Percentiles rank a stretch among this genome's conserved stretches.
These are phyloP conservation scores for Drosophila neocordata DNA, from an alignment of 1,140 invertebrate genomes.

Conservation along the genomic window DNA sequence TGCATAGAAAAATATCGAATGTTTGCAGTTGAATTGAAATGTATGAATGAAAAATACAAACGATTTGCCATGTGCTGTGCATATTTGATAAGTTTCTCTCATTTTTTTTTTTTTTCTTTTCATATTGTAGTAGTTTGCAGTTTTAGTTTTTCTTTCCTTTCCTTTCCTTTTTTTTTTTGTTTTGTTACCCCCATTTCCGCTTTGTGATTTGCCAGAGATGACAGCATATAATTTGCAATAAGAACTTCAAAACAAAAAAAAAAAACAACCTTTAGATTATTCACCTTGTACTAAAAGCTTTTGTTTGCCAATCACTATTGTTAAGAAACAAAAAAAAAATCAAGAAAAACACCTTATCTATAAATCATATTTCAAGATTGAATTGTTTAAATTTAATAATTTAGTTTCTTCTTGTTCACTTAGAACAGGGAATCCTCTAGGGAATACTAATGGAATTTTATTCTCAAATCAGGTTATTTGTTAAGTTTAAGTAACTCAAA, in stretches of 20 bases:
- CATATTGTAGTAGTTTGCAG: background rate
- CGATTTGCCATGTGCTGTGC: conserved; percentile 30
- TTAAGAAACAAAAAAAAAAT: background rate
- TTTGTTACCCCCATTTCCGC: conserved; percentile 30
- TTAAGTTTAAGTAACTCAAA: no score
- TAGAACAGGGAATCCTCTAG: no score
- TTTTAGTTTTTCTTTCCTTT: conserved; percentile 1
- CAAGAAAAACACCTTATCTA: no score
- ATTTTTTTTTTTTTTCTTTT: conserved; percentile 10
- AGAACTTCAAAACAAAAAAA: background rate
- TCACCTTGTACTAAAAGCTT: background rate
- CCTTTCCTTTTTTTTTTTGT: conserved; percentile 35
- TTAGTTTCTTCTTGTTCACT: no score
- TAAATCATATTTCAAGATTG: no score
- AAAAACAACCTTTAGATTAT: background rate
- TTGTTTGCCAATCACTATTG: background rate
- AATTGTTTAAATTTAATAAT: no score
- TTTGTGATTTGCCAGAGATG: conserved; percentile 35
- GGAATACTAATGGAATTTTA: no score
- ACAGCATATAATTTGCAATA: background rate
- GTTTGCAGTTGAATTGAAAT: conserved; percentile 45
- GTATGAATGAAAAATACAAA: conserved; percentile 22
- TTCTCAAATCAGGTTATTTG: no score
- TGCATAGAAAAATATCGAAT: conserved; percentile 50
- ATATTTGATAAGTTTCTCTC: conserved; percentile 27